Conservation (phyloP, 2,113 vertebrate genomes). For the Colius striatus region DNA sequence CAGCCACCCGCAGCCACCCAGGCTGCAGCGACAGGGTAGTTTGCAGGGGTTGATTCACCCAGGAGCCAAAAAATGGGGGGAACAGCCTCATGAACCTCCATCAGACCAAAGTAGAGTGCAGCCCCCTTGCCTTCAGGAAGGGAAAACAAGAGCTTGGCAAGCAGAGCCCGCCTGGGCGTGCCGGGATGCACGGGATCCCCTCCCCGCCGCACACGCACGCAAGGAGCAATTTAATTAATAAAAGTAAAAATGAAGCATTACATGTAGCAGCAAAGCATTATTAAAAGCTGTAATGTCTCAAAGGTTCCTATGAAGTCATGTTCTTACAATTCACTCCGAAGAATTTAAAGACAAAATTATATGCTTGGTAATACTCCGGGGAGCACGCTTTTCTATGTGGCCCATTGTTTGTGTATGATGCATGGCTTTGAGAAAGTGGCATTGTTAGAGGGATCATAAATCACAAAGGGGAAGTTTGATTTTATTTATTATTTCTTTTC, state of each 20-base stretch:
- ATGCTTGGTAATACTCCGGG: slow-evolving; percentile 72
- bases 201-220: background rate
- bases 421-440: slow-evolving; percentile 72
- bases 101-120: background rate
- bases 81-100: background rate
- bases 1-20: background rate
- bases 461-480: slow-evolving; percentile 49
- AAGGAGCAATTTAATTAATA: slow-evolving; percentile 76
- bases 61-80: background rate
- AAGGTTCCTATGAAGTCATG: slow-evolving; percentile 81
- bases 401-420: slow-evolving; percentile 74
- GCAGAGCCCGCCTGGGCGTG: background rate
- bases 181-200: slow-evolving; percentile 22
- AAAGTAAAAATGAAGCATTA: slow-evolving; percentile 70
- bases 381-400: slow-evolving; percentile 68
- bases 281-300: slow-evolving; percentile 77
- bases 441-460: slow-evolving; percentile 71
- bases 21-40: background rate
- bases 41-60: background rate
- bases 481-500: background rate
- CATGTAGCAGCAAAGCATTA: slow-evolving; percentile 74
- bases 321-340: slow-evolving; percentile 75
- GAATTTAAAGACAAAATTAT: slow-evolving; percentile 82
- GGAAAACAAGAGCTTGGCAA: slow-evolving; percentile 17
- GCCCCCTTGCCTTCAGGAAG: background rate